These are phyloP conservation scores for Nymphalis urticae DNA, from an alignment of 2,888 invertebrate genomes.

Conservation along the genomic window DNA sequence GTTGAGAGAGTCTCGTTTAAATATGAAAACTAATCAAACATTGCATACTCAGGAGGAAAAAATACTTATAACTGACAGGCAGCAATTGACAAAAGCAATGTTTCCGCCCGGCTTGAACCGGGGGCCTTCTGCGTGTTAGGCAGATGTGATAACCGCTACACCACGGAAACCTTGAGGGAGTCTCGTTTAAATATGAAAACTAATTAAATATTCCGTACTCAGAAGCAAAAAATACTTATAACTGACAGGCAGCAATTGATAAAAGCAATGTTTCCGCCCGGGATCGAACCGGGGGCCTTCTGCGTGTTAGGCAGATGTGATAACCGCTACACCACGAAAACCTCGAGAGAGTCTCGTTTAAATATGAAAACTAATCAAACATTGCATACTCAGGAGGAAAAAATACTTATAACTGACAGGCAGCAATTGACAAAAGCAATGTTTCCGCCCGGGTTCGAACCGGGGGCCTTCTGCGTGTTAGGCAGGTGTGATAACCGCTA, in stretches of 20 bases:
- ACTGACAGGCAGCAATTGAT: constrained; percentile 34
- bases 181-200: background rate
- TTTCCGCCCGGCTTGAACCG: too few relatives aligned
- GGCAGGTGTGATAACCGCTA: constrained; percentile 96
- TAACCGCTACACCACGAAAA: constrained; percentile 95
- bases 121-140: background rate
- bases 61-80: too few relatives aligned
- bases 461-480: constrained; percentile 95
- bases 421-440: constrained; percentile 57
- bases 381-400: too few relatives aligned
- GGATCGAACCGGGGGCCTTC: constrained; percentile 95
- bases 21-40: too few relatives aligned
- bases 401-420: background rate
- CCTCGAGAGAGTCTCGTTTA: constrained; percentile 43
- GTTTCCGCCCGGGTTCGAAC: constrained; percentile 95
- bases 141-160: too few relatives aligned
- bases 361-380: too few relatives aligned
- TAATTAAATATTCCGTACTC: too few relatives aligned
- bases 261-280: constrained; percentile 86
- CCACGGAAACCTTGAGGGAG: too few relatives aligned
- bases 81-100: too few relatives aligned
- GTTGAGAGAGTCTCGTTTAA: background rate
- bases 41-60: too few relatives aligned
- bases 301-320: constrained; percentile 96
- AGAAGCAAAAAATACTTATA: too few relatives aligned